These are phyloP conservation scores for Urosaurus nigricauda DNA, from an alignment of 2,797 vertebrate species.

Conservation along the genomic window DNA sequence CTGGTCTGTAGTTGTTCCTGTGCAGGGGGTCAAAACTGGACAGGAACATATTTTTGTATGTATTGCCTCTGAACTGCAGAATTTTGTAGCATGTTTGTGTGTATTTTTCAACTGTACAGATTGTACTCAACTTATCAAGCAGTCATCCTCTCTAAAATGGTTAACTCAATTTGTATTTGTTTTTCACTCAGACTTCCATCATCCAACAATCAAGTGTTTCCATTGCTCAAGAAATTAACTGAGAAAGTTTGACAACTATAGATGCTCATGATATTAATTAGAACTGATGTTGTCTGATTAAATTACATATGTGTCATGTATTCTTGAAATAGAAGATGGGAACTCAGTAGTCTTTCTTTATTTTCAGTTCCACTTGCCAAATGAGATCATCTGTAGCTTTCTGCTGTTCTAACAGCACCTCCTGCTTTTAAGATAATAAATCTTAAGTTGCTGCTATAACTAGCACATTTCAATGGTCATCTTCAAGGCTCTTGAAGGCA, in stretches of 20 bases:
- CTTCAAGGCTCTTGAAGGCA: not conserved
- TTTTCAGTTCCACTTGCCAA: slow-evolving; percentile 32
- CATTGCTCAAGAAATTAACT: slow-evolving; percentile 3
- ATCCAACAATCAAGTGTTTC: slow-evolving; percentile 24
- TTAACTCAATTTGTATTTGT: not conserved
- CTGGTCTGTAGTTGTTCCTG: no score
- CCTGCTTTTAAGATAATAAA: slow-evolving; percentile 54
- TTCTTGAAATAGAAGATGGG: slow-evolving; percentile 43
- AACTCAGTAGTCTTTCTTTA: slow-evolving; percentile 29
- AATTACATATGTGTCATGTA: slow-evolving; percentile 56
- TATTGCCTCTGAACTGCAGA: no score
- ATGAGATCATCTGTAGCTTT: not conserved
- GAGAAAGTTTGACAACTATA: slow-evolving; percentile 26
- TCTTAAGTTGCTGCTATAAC: slow-evolving; percentile 8
- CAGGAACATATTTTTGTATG: no score
- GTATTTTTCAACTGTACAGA: no score
- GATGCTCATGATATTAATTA: slow-evolving; percentile 24
- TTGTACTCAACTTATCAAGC: slow-evolving; percentile 2
- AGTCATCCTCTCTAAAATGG: not conserved
- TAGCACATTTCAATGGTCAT: not conserved
- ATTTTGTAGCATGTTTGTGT: no score
- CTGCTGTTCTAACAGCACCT: slow-evolving; percentile 68
- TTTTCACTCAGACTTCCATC: slow-evolving; percentile 18
- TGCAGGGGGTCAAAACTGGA: no score
- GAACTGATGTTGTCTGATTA: slow-evolving; percentile 49